phyloP scores from a whole-genome alignment of 2,113 vertebrate species.

The Amia ocellicauda region DNA sequence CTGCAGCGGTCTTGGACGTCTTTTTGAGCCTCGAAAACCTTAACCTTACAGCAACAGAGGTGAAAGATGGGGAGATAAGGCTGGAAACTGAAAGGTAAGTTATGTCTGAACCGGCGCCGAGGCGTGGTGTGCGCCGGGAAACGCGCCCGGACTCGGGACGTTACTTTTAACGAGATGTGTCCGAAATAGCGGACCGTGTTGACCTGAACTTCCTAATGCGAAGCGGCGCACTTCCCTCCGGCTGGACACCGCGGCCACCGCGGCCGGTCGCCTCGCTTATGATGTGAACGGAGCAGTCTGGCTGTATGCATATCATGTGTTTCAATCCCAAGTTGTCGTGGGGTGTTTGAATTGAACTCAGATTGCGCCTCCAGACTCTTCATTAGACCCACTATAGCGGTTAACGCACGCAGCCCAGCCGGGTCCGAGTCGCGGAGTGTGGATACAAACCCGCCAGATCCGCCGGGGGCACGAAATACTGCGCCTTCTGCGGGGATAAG shows the following conservation, averaged over 20 bases:
- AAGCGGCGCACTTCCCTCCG: constrained; percentile 1
- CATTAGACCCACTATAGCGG: too few relatives aligned
- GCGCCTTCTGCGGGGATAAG: too few relatives aligned
- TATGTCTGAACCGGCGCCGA: neutral
- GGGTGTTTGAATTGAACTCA: neutral
- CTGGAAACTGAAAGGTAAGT: constrained; percentile 8
- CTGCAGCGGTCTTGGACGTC: constrained; percentile 1
- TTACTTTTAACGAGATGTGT: neutral
- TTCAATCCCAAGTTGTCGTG: neutral
- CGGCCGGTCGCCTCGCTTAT: neutral
- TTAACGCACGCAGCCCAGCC: too few relatives aligned
- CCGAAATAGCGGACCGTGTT: constrained; percentile 15
- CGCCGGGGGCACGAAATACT: too few relatives aligned
- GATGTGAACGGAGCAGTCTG: neutral
- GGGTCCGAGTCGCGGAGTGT: too few relatives aligned
- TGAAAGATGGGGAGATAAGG: constrained; percentile 25
- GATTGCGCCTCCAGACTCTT: neutral
- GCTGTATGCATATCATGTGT: neutral
- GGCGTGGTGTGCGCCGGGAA: neutral
- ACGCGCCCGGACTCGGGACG: neutral
- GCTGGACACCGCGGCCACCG: neutral
- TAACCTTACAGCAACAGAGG: neutral
- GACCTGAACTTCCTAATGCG: neutral
- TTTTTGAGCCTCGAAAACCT: neutral
- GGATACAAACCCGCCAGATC: too few relatives aligned